A percentile compares a stretch with the other conserved stretches of the same genome.
Evolutionary conservation across 2,797 vertebrate species (phyloP).

Genomic region (Notamacropus eugenii): DNA sequence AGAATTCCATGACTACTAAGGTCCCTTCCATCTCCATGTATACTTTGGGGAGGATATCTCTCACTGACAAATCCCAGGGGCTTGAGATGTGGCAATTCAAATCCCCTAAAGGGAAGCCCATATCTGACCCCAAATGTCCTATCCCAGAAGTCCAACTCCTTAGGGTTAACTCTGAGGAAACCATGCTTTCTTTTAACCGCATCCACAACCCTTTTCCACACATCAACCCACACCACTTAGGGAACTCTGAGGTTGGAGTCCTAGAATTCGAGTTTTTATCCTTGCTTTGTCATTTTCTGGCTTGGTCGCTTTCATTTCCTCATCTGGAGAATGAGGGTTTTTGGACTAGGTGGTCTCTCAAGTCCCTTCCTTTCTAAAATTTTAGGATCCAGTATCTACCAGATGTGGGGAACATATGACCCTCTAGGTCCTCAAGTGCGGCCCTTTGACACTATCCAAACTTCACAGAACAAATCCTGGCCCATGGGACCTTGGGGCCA

Average conservation of each 20-base stretch:
- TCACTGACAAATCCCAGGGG: neutral
- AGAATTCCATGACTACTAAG: neutral
- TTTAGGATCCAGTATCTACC: neutral
- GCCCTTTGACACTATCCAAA: no score
- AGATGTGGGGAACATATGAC: no score
- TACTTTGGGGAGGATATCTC: neutral
- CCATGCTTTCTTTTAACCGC: neutral
- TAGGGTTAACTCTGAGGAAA: neutral
- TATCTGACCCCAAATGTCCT: neutral
- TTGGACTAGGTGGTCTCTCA: neutral
- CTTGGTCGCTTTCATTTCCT: neutral
- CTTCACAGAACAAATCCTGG: no score
- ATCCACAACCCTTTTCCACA: neutral
- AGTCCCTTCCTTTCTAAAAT: neutral
- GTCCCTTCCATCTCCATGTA: neutral
- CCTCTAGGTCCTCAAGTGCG: no score
- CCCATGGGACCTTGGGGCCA: no score
- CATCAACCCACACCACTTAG: neutral
- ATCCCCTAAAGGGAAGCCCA: neutral
- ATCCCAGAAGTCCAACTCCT: neutral
- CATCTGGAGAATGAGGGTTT: neutral
- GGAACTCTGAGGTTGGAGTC: neutral
- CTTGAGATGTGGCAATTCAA: neutral
- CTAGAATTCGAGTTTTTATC: neutral
- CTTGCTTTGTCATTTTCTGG: neutral